Conservation (phyloP, 2,888 invertebrate genomes). For the Amiota minor region DNA sequence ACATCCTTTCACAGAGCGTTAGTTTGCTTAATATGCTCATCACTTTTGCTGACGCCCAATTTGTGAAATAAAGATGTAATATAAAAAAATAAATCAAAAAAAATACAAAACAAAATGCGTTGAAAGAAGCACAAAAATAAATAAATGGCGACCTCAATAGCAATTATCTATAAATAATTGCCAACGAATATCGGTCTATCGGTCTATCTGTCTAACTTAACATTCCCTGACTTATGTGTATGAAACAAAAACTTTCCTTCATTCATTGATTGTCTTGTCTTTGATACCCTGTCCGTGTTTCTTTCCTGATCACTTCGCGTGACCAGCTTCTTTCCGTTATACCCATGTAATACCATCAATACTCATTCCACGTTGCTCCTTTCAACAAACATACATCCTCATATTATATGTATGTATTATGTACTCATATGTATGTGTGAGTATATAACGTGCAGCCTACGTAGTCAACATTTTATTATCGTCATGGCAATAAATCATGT, state of each 20-base stretch:
- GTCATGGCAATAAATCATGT: slow-evolving; percentile 59
- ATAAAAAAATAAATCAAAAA: slow-evolving; percentile 17
- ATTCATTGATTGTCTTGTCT: slow-evolving; percentile 13
- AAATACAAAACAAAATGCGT: slow-evolving; percentile 8
- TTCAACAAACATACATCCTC: slow-evolving; percentile 28
- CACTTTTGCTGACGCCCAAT: slow-evolving; percentile 10
- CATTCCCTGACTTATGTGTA: background rate
- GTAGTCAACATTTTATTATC: slow-evolving; percentile 27
- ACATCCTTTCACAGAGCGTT: background rate
- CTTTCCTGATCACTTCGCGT: slow-evolving; percentile 43
- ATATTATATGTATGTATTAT: background rate
- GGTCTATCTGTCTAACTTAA: slow-evolving; percentile 36
- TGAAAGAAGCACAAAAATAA: background rate
- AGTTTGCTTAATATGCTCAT: slow-evolving; percentile 45
- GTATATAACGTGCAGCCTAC: background rate
- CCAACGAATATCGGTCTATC: slow-evolving; percentile 40
- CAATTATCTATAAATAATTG: slow-evolving; percentile 63
- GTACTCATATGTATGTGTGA: slow-evolving; percentile 7
- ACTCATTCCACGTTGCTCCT: slow-evolving; percentile 16
- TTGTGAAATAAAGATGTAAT: slow-evolving; percentile 26
- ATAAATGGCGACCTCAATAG: slow-evolving; percentile 39
- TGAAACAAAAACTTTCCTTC: background rate
- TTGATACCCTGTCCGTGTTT: slow-evolving; percentile 38
- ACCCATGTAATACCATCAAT: slow-evolving; percentile 26
- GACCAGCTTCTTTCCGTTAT: slow-evolving; percentile 34